phyloP scores from a whole-genome alignment of 2,888 invertebrate genomes.

The Luffia ferchaultella region DNA sequence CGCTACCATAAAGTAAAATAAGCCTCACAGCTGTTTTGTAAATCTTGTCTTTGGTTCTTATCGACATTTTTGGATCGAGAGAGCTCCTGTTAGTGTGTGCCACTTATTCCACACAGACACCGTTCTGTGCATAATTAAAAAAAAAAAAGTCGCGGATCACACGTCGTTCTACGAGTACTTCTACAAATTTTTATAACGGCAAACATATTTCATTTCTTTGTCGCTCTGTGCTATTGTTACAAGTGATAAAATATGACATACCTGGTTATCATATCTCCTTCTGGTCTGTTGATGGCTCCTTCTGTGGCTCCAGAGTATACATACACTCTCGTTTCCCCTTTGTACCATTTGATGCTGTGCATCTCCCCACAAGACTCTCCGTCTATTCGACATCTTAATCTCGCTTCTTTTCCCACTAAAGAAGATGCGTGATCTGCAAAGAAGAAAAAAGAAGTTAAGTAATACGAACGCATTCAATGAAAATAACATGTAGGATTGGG shows the following conservation, averaged over 20 bases:
- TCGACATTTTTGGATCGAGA: not conserved
- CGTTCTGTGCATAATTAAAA: no score
- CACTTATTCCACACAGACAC: no score
- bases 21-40: not conserved
- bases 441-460: slow-evolving; percentile 10
- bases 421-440: slow-evolving; percentile 68
- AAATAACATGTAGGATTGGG: no score
- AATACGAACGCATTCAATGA: no score
- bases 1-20: not conserved
- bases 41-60: not conserved
- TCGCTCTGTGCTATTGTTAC: no score
- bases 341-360: slow-evolving; percentile 88
- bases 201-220: no score
- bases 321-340: slow-evolving; percentile 75
- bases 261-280: slow-evolving; percentile 77
- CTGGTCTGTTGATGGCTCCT: slow-evolving; percentile 70
- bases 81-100: not conserved
- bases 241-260: no score
- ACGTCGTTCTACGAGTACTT: no score
- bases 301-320: slow-evolving; percentile 77
- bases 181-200: no score
- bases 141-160: no score
- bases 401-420: slow-evolving; percentile 73
- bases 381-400: slow-evolving; percentile 77
- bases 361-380: slow-evolving; percentile 77